Conservation (phyloP, 2,888 invertebrate genomes). For the Platycheirus albimanus region DNA sequence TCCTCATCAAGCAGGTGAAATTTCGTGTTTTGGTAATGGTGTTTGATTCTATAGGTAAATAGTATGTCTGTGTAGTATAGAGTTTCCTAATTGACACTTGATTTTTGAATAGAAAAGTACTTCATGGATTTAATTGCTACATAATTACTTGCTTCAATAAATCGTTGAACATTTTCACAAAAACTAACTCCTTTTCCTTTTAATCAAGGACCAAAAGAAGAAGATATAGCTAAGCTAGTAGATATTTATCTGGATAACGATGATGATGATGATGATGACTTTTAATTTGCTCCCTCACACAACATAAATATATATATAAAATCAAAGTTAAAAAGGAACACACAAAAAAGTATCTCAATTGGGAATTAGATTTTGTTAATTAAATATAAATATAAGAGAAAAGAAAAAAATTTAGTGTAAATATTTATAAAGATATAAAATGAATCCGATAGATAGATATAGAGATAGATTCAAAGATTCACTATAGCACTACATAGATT, state of each 20-base stretch:
- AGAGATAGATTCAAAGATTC: constrained; percentile 74
- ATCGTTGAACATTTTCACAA: constrained; percentile 1
- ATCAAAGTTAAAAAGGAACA: constrained; percentile 50
- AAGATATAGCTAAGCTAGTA: no score
- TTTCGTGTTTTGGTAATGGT: no score
- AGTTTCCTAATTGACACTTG: constrained; percentile 3
- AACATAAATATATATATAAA: not conserved
- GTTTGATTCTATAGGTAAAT: no score
- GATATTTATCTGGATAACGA: not conserved
- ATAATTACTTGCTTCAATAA: constrained; percentile 30
- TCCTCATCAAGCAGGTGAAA: not conserved
- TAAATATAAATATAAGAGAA: constrained; percentile 2
- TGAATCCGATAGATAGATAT: constrained; percentile 52
- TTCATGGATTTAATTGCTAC: constrained; percentile 18
- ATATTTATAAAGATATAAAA: constrained; percentile 43
- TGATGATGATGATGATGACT: constrained; percentile 71
- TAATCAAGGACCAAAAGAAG: not conserved
- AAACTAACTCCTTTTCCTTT: not conserved
- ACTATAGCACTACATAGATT: constrained; percentile 75
- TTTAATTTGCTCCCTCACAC: constrained; percentile 75
- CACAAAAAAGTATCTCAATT: constrained; percentile 70
- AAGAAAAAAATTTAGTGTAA: constrained; percentile 34
- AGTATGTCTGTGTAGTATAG: no score
- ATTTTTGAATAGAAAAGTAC: not conserved
- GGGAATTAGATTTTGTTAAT: constrained; percentile 30